Conservation (phyloP, 2,113 vertebrate genomes). For the Dromas ardeola region DNA sequence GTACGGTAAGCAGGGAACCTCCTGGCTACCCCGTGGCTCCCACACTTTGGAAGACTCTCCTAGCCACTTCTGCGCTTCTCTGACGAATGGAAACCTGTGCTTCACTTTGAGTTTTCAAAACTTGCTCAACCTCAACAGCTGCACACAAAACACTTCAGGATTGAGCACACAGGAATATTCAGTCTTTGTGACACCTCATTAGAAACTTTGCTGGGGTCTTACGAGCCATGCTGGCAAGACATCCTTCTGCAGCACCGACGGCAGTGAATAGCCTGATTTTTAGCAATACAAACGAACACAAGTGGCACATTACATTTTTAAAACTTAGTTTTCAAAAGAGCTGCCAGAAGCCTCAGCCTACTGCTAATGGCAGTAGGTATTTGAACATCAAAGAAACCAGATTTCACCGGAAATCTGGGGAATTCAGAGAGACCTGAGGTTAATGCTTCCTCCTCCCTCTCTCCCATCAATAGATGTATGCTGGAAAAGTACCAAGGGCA, state of each 20-base stretch:
- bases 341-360: not conserved
- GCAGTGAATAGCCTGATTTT: not conserved
- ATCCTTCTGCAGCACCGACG: not conserved
- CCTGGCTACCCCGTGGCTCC: not conserved
- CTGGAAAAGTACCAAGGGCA: not conserved
- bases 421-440: not conserved
- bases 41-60: not conserved
- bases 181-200: not conserved
- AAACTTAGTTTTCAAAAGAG: not conserved
- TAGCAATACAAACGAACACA: not conserved
- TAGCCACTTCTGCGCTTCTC: not conserved
- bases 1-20: accelerated
- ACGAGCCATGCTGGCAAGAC: not conserved
- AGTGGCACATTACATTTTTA: not conserved
- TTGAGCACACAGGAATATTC: not conserved
- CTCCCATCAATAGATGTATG: accelerated
- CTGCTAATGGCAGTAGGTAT: not conserved
- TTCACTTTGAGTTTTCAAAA: not conserved
- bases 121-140: not conserved
- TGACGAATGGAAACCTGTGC: not conserved
- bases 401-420: not conserved
- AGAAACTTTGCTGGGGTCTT: not conserved
- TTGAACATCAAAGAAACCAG: not conserved
- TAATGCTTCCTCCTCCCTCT: accelerated
- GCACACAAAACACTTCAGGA: not conserved